Percentiles rank a stretch among this genome's conserved stretches.
Evolutionary conservation across 1,140 invertebrate species (phyloP).

Genomic region (Listronotus oregonensis): DNA sequence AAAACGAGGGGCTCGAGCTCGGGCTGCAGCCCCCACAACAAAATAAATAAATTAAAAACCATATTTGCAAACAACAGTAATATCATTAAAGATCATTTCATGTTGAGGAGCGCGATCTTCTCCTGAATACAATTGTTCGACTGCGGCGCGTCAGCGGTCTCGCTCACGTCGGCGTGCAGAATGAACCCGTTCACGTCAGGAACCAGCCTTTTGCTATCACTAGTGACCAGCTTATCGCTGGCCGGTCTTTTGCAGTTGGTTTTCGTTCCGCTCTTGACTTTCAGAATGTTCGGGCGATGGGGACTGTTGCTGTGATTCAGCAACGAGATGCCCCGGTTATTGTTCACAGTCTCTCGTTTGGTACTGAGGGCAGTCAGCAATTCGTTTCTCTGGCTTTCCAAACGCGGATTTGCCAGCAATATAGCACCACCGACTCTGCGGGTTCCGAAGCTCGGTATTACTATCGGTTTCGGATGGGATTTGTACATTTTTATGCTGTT

Average conservation of each 20-base stretch:
- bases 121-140: conserved; percentile 47
- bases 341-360: conserved; percentile 36
- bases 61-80: conserved; percentile 24
- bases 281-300: conserved; percentile 42
- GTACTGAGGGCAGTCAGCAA: conserved; percentile 39
- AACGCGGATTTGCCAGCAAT: conserved; percentile 39
- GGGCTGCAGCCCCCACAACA: conserved; percentile 15
- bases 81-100: conserved; percentile 38
- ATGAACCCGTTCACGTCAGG: conserved; percentile 45
- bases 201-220: conserved; percentile 42
- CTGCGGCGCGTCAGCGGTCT: conserved; percentile 39
- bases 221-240: conserved; percentile 36
- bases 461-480: conserved; percentile 44
- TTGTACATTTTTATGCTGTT: conserved; percentile 45
- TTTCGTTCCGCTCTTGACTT: conserved; percentile 40
- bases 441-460: conserved; percentile 41
- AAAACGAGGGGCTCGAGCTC: conserved; percentile 9
- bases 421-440: conserved; percentile 44
- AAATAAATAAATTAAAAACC: conserved; percentile 24
- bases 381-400: conserved; percentile 45
- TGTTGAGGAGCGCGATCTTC: conserved; percentile 40
- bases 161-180: conserved; percentile 44
- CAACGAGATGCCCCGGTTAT: conserved; percentile 30
- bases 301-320: conserved; percentile 35
- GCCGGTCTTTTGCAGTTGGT: conserved; percentile 43